A percentile compares a stretch with the other conserved stretches of the same genome.
These are phyloP conservation scores for Ceramica pisi DNA, from an alignment of 2,888 invertebrate species.

Conservation along the genomic window DNA sequence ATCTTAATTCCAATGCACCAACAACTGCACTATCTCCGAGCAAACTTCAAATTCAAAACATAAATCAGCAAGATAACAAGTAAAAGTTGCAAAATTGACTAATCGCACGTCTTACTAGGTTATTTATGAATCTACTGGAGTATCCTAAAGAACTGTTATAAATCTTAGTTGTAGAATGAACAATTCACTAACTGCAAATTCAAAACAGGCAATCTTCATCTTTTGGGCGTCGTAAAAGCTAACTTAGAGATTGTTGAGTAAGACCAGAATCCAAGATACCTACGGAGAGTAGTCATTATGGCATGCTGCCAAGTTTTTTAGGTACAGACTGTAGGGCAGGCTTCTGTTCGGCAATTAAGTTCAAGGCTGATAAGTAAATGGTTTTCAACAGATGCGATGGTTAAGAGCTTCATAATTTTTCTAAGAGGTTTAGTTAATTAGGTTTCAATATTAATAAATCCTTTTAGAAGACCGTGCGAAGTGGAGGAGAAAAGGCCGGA, in stretches of 20 bases:
- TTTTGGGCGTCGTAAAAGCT: slow-evolving; percentile 7
- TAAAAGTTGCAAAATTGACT: slow-evolving; percentile 15
- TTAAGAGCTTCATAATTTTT: background rate
- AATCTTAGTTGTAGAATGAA: slow-evolving; percentile 34
- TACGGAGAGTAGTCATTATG: slow-evolving; percentile 35
- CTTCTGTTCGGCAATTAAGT: slow-evolving; percentile 31
- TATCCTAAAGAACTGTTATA: slow-evolving; percentile 3
- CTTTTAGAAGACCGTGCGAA: too few relatives aligned
- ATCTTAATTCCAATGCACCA: slow-evolving; percentile 5
- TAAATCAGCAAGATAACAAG: slow-evolving; percentile 25
- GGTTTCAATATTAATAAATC: too few relatives aligned
- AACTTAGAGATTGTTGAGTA: slow-evolving; percentile 4
- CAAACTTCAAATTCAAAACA: background rate
- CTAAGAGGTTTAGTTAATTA: background rate
- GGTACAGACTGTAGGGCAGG: background rate
- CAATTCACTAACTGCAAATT: slow-evolving; percentile 31
- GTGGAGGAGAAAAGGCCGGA: too few relatives aligned
- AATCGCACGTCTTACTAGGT: background rate
- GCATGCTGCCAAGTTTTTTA: slow-evolving; percentile 42
- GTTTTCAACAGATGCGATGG: slow-evolving; percentile 8
- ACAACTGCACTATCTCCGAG: background rate
- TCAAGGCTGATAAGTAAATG: slow-evolving; percentile 41
- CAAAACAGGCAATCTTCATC: slow-evolving; percentile 8
- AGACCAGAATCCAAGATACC: slow-evolving; percentile 22
- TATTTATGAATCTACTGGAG: slow-evolving; percentile 28